Conservation (phyloP, 1,140 invertebrate species). For the Drosophila pallidifrons region DNA sequence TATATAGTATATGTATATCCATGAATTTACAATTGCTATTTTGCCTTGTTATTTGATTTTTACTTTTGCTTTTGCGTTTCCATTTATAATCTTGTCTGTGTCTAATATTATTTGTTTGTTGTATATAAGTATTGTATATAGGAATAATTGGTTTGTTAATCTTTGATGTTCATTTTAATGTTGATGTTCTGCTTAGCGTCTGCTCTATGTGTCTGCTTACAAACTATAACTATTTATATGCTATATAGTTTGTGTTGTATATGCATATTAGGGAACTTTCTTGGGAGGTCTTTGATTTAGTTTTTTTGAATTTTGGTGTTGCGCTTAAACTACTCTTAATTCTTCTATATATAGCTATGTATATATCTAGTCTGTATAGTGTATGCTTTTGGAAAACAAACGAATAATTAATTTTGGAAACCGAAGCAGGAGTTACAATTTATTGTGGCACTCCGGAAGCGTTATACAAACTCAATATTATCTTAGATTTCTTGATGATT, state of each 20-base stretch:
- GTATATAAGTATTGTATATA: slow-evolving; percentile 75
- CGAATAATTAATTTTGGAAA: slow-evolving; percentile 49
- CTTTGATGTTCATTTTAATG: slow-evolving; percentile 51
- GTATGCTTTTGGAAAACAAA: slow-evolving; percentile 7
- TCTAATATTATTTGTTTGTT: slow-evolving; percentile 52
- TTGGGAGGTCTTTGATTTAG: slow-evolving; percentile 80
- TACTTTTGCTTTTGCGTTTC: slow-evolving; percentile 67
- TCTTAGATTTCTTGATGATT: slow-evolving; percentile 20
- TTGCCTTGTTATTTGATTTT: slow-evolving; percentile 67
- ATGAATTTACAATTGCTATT: slow-evolving; percentile 71
- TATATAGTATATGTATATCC: slow-evolving; percentile 13
- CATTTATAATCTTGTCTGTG: slow-evolving; percentile 47
- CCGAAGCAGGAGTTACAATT: slow-evolving; percentile 60
- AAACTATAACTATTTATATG: slow-evolving; percentile 53
- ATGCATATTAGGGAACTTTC: slow-evolving; percentile 76
- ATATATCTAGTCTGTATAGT: slow-evolving; percentile 7
- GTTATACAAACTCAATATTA: slow-evolving; percentile 20
- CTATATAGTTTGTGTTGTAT: slow-evolving; percentile 64
- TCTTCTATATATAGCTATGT: slow-evolving; percentile 6
- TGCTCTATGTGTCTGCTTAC: slow-evolving; percentile 47
- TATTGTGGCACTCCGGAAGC: slow-evolving; percentile 13
- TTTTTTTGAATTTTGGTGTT: slow-evolving; percentile 61
- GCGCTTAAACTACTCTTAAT: slow-evolving; percentile 46
- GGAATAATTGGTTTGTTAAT: slow-evolving; percentile 83
- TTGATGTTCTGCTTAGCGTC: slow-evolving; percentile 22